These are phyloP conservation scores for Sarcophaga peregrina DNA, from an alignment of 1,140 invertebrate genomes.

Conservation along the genomic window DNA sequence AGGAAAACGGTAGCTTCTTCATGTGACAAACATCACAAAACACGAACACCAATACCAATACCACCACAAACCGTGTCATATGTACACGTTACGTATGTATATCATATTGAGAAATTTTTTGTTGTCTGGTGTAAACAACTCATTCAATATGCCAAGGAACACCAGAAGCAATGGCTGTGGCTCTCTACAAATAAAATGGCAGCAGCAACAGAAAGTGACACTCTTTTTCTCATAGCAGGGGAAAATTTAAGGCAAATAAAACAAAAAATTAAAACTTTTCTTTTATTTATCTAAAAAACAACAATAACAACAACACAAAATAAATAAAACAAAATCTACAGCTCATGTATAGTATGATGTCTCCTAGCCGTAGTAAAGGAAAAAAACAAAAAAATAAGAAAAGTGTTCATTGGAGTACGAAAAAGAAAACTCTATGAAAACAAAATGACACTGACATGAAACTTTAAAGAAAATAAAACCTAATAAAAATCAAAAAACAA, in stretches of 20 bases:
- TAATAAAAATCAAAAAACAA: background rate
- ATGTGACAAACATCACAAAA: background rate
- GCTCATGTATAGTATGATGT: too few species aligned
- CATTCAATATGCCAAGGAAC: conserved; percentile 39
- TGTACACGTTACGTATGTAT: background rate
- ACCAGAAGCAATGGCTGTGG: conserved; percentile 10
- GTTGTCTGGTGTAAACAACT: conserved; percentile 37
- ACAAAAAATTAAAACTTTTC: too few species aligned
- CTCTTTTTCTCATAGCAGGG: background rate
- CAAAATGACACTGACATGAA: conserved; percentile 34
- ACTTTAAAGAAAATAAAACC: background rate
- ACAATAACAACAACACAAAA: too few species aligned
- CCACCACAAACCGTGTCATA: background rate
- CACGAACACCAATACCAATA: background rate
- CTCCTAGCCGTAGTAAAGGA: too few species aligned
- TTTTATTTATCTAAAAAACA: too few species aligned
- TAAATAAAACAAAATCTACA: too few species aligned
- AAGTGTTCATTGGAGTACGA: background rate
- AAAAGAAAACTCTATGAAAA: conserved; percentile 4
- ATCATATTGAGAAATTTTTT: background rate
- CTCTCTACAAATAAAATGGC: background rate
- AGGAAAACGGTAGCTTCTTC: background rate
- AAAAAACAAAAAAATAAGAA: background rate
- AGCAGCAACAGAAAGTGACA: background rate
- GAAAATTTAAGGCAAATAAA: too few species aligned